phyloP scores from a whole-genome alignment of 1,140 invertebrate species.

The Caenorhabditis latens region DNA sequence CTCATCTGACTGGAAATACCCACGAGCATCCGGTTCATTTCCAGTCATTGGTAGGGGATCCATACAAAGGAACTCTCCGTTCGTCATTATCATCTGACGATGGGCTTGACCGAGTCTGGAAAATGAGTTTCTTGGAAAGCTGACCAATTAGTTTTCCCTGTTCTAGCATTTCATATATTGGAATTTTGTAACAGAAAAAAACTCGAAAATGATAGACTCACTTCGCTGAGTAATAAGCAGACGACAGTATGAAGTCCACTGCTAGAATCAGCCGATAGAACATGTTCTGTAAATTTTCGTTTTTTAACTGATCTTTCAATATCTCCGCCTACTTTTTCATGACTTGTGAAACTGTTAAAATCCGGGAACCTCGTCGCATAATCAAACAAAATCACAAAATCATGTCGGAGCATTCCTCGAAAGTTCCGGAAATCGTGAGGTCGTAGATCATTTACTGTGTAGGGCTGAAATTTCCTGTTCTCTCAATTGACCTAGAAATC shows the following conservation, averaged over 20 bases:
- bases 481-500: too few species aligned
- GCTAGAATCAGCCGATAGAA: constrained; percentile 24
- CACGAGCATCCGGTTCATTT: constrained; percentile 12
- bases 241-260: constrained; percentile 23
- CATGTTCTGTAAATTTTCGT: background rate
- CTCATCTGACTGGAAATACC: constrained; percentile 6
- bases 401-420: constrained; percentile 36
- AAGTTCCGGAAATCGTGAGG: constrained; percentile 32
- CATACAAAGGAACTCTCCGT: constrained; percentile 32
- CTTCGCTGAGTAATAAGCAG: constrained; percentile 31
- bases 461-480: background rate
- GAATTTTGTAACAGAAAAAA: background rate
- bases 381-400: constrained; percentile 39
- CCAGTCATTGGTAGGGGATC: constrained; percentile 6
- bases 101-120: constrained; percentile 28
- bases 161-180: too few species aligned
- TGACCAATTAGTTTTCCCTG: background rate
- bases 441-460: background rate
- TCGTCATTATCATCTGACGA: constrained; percentile 43
- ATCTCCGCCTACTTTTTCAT: background rate
- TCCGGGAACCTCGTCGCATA: constrained; percentile 27
- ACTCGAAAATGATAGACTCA: too few species aligned
- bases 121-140: background rate
- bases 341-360: constrained; percentile 24
- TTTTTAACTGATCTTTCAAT: background rate